Conservation (phyloP, 1,140 invertebrate genomes). For the Caenorhabditis latens region DNA sequence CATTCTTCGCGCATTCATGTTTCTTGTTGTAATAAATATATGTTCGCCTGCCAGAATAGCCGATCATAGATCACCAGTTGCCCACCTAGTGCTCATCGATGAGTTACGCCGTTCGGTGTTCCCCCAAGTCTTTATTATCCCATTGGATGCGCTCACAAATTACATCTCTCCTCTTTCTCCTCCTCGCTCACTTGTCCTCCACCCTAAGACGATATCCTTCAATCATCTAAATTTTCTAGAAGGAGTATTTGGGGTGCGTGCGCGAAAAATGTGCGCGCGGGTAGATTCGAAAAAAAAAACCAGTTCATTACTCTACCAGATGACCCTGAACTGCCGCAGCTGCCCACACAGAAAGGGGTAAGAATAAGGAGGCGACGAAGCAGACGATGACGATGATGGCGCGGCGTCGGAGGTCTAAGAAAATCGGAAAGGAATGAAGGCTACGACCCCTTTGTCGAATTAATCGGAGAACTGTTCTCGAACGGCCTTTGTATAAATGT, state of each 20-base stretch:
- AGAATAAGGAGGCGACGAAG: slow-evolving; percentile 12
- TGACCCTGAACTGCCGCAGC: slow-evolving; percentile 51
- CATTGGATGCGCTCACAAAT: not conserved
- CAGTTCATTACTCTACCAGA: slow-evolving; percentile 38
- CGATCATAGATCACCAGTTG: slow-evolving; percentile 34
- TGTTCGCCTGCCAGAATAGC: not conserved
- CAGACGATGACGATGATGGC: not conserved
- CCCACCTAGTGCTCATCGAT: not conserved
- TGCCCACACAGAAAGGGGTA: slow-evolving; percentile 28
- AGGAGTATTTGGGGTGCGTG: not conserved
- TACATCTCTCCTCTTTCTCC: not conserved
- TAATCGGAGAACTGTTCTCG: not conserved
- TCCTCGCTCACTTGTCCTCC: not conserved
- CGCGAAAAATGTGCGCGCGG: slow-evolving; percentile 21
- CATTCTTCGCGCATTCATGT: not conserved
- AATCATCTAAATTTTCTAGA: slow-evolving; percentile 17
- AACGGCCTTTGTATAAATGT: slow-evolving; percentile 31
- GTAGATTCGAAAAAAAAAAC: slow-evolving; percentile 21
- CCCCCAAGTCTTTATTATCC: not conserved
- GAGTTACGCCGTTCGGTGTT: slow-evolving; percentile 8
- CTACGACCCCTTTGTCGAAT: not conserved
- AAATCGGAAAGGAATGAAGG: not conserved
- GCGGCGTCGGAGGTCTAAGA: not conserved
- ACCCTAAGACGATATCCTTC: not conserved
- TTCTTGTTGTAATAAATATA: slow-evolving; percentile 6